phyloP scores from a whole-genome alignment of 2,113 vertebrate species.

The Thalassoma bifasciatum region DNA sequence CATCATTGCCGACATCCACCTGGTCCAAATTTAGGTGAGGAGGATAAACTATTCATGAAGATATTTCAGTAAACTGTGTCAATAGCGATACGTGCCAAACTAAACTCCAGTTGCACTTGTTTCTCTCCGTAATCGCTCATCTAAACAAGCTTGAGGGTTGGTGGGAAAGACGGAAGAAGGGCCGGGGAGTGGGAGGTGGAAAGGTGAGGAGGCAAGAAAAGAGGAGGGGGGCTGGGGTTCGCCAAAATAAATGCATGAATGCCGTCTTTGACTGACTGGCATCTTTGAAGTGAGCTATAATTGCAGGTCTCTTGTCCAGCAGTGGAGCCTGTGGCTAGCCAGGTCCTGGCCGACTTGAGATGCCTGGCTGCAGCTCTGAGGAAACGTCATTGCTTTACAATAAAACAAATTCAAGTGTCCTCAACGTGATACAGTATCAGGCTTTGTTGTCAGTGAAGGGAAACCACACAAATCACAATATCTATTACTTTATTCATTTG shows the following conservation, averaged over 20 bases:
- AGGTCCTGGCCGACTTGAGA: constrained; percentile 61
- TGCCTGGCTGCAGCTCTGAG: constrained; percentile 67
- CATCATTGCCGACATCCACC: constrained; percentile 71
- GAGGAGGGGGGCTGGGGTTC: constrained; percentile 55
- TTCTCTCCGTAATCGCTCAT: constrained; percentile 83
- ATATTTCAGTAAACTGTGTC: constrained; percentile 82
- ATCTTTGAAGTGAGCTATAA: constrained; percentile 83
- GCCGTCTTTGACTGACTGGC: constrained; percentile 80
- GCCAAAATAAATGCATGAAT: constrained; percentile 85
- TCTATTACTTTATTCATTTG: constrained; percentile 28
- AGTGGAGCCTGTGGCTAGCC: constrained; percentile 77
- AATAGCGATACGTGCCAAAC: constrained; percentile 75
- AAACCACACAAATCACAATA: constrained; percentile 36
- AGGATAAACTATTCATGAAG: constrained; percentile 72
- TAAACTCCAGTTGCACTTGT: constrained; percentile 84
- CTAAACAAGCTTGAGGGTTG: constrained; percentile 81
- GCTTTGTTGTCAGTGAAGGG: constrained; percentile 28
- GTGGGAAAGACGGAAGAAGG: constrained; percentile 73
- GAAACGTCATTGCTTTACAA: constrained; percentile 72
- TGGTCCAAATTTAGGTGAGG: constrained; percentile 72
- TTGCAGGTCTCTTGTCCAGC: constrained; percentile 78
- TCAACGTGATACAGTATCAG: constrained; percentile 43
- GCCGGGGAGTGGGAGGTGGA: constrained; percentile 66
- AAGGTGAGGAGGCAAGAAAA: constrained; percentile 73
- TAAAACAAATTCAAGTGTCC: constrained; percentile 68